Evolutionary conservation across 2,888 invertebrate species (phyloP).

Genomic region (Glyphotaelius pellucidus): DNA sequence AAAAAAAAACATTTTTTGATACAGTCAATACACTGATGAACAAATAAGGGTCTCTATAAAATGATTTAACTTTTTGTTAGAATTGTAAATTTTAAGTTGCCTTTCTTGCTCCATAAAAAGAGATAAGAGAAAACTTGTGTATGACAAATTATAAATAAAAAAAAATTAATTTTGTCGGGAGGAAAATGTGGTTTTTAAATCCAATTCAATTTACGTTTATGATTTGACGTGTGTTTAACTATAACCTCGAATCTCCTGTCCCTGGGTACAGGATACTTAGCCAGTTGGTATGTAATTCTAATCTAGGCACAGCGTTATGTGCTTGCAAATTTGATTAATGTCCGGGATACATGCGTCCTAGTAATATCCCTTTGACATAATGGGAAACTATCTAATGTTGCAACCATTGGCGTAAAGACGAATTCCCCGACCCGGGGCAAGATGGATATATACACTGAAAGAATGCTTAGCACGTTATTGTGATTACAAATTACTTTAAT

Average conservation of each 20-base stretch:
- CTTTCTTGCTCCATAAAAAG: no score
- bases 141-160: no score
- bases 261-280: neutral
- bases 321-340: slow-evolving; percentile 17
- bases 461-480: no score
- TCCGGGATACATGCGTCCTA: neutral
- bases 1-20: no score
- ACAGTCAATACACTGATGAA: no score
- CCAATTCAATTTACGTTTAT: neutral
- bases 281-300: neutral
- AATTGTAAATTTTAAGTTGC: no score
- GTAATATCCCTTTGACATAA: slow-evolving; percentile 4
- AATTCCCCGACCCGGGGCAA: neutral
- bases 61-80: no score
- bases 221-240: neutral
- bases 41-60: no score
- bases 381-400: neutral
- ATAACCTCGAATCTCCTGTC: neutral
- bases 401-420: neutral
- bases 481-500: no score
- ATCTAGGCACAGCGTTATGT: slow-evolving; percentile 5
- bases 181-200: neutral
- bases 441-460: neutral
- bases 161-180: no score
- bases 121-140: no score